Evolutionary conservation across 2,797 vertebrate species (phyloP).

Genomic region (Zenarchopterus dispar): DNA sequence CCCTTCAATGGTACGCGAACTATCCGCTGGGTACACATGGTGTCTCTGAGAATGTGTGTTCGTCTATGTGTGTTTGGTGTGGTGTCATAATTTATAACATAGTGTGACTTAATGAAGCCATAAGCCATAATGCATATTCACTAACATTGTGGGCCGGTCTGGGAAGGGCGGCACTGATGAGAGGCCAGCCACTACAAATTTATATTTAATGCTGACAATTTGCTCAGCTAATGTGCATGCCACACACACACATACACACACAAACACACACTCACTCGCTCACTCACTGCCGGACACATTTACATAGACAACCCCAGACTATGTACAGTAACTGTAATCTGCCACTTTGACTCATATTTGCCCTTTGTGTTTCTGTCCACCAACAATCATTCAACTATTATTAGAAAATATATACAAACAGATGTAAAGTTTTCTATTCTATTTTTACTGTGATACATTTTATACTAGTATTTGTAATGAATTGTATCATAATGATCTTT

Average conservation of each 20-base stretch:
- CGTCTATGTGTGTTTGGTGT: conserved; percentile 57
- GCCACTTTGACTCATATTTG: neutral
- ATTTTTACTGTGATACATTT: no score
- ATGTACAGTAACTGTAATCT: neutral
- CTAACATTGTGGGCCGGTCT: conserved; percentile 70
- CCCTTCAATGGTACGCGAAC: conserved; percentile 73
- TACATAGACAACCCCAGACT: conserved; percentile 13
- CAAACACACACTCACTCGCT: conserved; percentile 1
- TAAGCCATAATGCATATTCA: conserved; percentile 83
- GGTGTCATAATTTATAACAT: conserved; percentile 80
- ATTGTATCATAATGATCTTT: no score
- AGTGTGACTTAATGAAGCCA: conserved; percentile 80
- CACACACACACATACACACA: neutral
- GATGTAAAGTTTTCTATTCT: no score
- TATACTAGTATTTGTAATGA: no score
- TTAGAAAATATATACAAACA: no score
- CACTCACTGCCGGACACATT: neutral
- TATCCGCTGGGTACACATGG: conserved; percentile 45
- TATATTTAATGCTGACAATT: conserved; percentile 57
- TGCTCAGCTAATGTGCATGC: conserved; percentile 12
- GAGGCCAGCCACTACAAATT: conserved; percentile 65
- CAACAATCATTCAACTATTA: no score
- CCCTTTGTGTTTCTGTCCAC: no score
- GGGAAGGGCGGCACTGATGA: conserved; percentile 54
- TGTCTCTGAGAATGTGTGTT: conserved; percentile 44